Conservation (phyloP, 2,113 vertebrate genomes). For the Otocyon megalotis region DNA sequence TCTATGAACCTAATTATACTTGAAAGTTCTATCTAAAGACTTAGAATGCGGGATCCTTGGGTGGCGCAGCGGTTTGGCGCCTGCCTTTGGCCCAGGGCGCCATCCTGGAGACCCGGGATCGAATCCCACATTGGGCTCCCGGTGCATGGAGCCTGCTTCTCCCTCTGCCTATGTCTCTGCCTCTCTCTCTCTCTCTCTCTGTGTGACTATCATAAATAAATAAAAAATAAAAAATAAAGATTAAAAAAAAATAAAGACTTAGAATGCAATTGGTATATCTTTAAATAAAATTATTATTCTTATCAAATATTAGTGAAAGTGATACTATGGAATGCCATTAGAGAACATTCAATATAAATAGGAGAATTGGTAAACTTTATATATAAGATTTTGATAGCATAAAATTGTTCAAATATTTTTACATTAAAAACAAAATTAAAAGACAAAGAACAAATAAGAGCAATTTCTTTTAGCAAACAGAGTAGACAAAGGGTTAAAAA, state of each 20-base stretch:
- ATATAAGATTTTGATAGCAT: slow-evolving; percentile 5
- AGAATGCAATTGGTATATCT: slow-evolving; percentile 47
- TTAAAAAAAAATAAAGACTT: too few species aligned
- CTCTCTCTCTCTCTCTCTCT: too few species aligned
- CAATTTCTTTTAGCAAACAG: slow-evolving; percentile 37
- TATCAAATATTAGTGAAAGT: slow-evolving; percentile 62
- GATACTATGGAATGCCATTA: slow-evolving; percentile 35
- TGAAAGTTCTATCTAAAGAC: slow-evolving; percentile 42
- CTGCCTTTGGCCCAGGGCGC: too few species aligned
- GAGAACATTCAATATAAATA: slow-evolving; percentile 53
- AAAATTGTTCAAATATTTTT: slow-evolving; percentile 20
- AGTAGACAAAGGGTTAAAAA: slow-evolving; percentile 62
- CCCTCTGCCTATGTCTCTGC: too few species aligned
- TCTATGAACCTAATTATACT: slow-evolving; percentile 68
- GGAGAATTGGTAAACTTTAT: slow-evolving; percentile 42
- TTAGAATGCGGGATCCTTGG: too few species aligned
- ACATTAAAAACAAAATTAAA: slow-evolving; percentile 60
- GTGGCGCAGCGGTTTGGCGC: too few species aligned
- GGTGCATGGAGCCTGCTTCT: too few species aligned
- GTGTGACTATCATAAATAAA: too few species aligned
- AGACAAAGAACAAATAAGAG: neutral
- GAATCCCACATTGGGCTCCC: too few species aligned
- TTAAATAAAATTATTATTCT: slow-evolving; percentile 68
- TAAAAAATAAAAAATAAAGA: too few species aligned
- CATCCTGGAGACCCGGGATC: too few species aligned